These are phyloP conservation scores for Solea solea DNA, from an alignment of 2,113 vertebrate genomes.

Conservation along the genomic window DNA sequence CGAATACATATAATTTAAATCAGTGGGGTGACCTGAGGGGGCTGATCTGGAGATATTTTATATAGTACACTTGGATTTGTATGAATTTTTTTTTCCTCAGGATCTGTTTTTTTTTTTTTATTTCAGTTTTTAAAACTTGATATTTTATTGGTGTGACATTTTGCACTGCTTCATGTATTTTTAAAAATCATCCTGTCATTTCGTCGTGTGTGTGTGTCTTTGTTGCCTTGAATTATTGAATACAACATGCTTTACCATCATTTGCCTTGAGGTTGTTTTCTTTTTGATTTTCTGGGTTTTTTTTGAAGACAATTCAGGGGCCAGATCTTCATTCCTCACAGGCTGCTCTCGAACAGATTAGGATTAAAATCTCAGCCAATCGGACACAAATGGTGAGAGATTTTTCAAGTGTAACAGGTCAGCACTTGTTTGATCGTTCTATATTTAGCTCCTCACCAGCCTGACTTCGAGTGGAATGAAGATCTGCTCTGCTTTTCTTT, in stretches of 20 bases:
- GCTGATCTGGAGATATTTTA: slow-evolving; percentile 68
- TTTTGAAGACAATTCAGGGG: slow-evolving; percentile 19
- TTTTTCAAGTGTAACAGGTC: slow-evolving; percentile 1
- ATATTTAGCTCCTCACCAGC: neutral
- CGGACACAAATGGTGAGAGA: slow-evolving; percentile 2
- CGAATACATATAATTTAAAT: slow-evolving; percentile 77
- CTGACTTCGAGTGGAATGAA: slow-evolving; percentile 49
- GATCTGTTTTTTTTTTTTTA: slow-evolving; percentile 59
- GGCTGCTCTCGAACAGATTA: slow-evolving; percentile 5
- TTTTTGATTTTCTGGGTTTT: neutral
- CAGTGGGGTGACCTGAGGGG: slow-evolving; percentile 29
- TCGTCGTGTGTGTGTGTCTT: slow-evolving; percentile 55
- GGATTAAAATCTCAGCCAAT: slow-evolving; percentile 13
- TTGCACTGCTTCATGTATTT: slow-evolving; percentile 80
- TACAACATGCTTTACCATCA: slow-evolving; percentile 77
- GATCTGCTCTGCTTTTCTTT: slow-evolving; percentile 21
- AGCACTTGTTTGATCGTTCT: neutral
- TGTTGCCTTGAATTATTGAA: slow-evolving; percentile 81
- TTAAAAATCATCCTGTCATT: slow-evolving; percentile 47
- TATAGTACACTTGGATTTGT: slow-evolving; percentile 60
- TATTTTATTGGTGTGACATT: slow-evolving; percentile 80
- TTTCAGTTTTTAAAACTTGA: slow-evolving; percentile 68
- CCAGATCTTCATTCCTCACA: slow-evolving; percentile 49
- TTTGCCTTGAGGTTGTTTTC: slow-evolving; percentile 51
- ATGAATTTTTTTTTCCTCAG: slow-evolving; percentile 76